Conservation (phyloP, 2,113 vertebrate genomes). For the Coptodon bakossiorum region DNA sequence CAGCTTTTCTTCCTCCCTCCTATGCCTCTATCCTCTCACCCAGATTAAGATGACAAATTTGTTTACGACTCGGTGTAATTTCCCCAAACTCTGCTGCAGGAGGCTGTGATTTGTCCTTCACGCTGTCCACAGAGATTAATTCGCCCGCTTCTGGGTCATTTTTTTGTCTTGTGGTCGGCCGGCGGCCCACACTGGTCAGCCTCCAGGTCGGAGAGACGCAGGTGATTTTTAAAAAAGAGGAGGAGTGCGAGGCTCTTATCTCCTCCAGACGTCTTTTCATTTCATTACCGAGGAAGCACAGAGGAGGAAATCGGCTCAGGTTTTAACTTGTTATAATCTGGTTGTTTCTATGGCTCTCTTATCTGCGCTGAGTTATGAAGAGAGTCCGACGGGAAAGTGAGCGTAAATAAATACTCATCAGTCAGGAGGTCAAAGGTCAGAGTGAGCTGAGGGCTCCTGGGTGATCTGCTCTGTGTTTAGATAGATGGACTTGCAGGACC, state of each 20-base stretch:
- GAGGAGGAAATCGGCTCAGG: neutral
- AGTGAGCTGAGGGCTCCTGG: neutral
- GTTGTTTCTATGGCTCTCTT: neutral
- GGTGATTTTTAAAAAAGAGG: neutral
- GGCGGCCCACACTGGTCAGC: conserved; percentile 3
- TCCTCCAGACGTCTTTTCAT: conserved; percentile 15
- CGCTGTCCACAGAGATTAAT: conserved; percentile 34
- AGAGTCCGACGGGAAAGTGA: neutral
- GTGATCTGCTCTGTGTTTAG: neutral
- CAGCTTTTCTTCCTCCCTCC: neutral
- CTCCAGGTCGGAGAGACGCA: neutral
- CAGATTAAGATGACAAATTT: conserved; percentile 54
- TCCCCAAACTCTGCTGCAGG: neutral
- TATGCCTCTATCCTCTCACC: neutral
- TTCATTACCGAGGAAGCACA: conserved; percentile 21
- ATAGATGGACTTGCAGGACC: neutral
- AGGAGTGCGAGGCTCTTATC: conserved; percentile 16
- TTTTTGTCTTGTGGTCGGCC: neutral
- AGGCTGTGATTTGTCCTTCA: neutral
- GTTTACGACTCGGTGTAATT: conserved; percentile 46
- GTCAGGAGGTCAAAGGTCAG: conserved; percentile 8
- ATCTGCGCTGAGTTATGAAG: neutral
- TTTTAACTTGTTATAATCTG: neutral
- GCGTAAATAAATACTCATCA: neutral
- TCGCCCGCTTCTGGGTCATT: conserved; percentile 1